These are phyloP conservation scores for Leptinotarsa lineolata DNA, from an alignment of 1,140 invertebrate species.

Conservation along the genomic window DNA sequence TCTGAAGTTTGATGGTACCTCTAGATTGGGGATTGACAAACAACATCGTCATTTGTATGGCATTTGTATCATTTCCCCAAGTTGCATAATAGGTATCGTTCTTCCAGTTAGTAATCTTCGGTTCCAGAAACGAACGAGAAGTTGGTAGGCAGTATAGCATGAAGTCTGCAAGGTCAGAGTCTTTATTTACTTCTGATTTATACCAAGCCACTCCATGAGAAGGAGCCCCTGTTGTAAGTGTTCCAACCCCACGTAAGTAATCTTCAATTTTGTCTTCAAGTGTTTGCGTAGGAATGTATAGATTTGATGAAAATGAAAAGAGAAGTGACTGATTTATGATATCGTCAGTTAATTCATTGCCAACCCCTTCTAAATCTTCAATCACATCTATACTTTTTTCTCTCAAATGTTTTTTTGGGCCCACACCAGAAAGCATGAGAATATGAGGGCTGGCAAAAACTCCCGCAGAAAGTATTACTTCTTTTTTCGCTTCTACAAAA, in stretches of 20 bases:
- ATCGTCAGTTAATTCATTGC: background rate
- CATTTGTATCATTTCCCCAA: slow-evolving; percentile 12
- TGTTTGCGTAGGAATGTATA: background rate
- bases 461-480: slow-evolving; percentile 65
- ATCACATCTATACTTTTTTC: slow-evolving; percentile 54
- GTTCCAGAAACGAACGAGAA: background rate
- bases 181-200: background rate
- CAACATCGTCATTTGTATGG: slow-evolving; percentile 25
- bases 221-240: background rate
- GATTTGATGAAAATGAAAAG: background rate
- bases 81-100: background rate
- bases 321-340: background rate
- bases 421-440: slow-evolving; percentile 66
- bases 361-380: slow-evolving; percentile 58
- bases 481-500: slow-evolving; percentile 57
- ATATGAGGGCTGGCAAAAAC: slow-evolving; percentile 58
- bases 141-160: background rate
- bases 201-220: background rate
- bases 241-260: background rate
- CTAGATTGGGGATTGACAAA: slow-evolving; percentile 71
- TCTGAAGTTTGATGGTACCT: slow-evolving; percentile 71
- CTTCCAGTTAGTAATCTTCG: background rate
- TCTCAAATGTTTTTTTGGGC: slow-evolving; percentile 59
- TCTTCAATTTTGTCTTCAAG: background rate
- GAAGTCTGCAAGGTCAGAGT: background rate